A percentile compares a stretch with the other conserved stretches of the same genome.
Evolutionary conservation across 1,140 invertebrate genomes (phyloP).

Genomic region (Bombus sibiricus): DNA sequence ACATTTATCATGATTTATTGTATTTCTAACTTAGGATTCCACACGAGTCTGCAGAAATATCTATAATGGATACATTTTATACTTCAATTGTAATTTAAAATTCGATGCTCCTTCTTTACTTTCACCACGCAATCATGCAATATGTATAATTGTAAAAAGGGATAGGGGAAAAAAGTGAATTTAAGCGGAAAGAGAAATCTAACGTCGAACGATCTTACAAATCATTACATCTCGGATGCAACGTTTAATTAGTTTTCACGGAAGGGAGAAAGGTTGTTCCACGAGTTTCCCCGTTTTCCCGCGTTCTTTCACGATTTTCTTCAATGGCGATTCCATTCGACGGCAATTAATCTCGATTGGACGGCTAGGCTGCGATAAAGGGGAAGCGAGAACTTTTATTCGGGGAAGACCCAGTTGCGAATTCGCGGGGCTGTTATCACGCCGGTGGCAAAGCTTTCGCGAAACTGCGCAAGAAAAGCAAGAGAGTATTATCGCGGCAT

Average conservation of each 20-base stretch:
- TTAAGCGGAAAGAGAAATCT: neutral
- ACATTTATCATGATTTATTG: neutral
- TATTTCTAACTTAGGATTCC: neutral
- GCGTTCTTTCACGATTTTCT: conserved; percentile 21
- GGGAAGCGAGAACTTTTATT: conserved; percentile 41
- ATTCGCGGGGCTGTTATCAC: conserved; percentile 52
- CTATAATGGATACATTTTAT: too few species aligned
- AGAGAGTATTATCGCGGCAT: conserved; percentile 42
- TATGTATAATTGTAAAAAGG: neutral
- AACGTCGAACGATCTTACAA: neutral
- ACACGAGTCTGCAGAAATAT: too few species aligned
- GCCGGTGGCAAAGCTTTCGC: conserved; percentile 19
- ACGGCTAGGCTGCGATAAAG: conserved; percentile 46
- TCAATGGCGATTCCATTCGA: conserved; percentile 59
- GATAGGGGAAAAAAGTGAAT: neutral
- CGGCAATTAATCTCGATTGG: conserved; percentile 67
- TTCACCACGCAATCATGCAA: neutral
- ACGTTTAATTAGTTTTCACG: conserved; percentile 11
- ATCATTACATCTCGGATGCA: neutral
- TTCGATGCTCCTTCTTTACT: neutral
- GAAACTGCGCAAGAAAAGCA: conserved; percentile 41
- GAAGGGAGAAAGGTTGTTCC: neutral
- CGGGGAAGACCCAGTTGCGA: conserved; percentile 36
- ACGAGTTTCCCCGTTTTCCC: neutral
- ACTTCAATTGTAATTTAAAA: neutral